phyloP scores from a whole-genome alignment of 2,113 vertebrate species.

The Ageneiosus marmoratus region DNA sequence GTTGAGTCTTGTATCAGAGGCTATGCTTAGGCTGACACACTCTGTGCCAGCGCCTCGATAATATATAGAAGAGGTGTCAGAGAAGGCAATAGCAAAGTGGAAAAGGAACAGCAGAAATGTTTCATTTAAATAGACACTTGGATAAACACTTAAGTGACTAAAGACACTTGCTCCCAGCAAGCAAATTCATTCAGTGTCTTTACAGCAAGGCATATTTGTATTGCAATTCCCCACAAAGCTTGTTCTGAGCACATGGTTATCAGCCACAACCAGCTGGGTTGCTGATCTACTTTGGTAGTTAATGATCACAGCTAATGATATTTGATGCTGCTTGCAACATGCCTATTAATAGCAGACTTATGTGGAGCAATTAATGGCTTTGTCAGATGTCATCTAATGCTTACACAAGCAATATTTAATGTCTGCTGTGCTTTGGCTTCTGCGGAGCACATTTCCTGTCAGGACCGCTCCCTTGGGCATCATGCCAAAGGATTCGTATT shows the following conservation, averaged over 20 bases:
- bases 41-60: slow-evolving; percentile 27
- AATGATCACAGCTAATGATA: slow-evolving; percentile 51
- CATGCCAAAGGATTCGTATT: slow-evolving; percentile 48
- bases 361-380: slow-evolving; percentile 53
- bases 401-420: slow-evolving; percentile 57
- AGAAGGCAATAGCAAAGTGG: slow-evolving; percentile 35
- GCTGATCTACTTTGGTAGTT: slow-evolving; percentile 40
- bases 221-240: slow-evolving; percentile 25
- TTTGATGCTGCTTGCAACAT: slow-evolving; percentile 49
- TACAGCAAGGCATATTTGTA: slow-evolving; percentile 45
- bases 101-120: slow-evolving; percentile 34
- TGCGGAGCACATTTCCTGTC: slow-evolving; percentile 41
- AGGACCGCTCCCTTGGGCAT: slow-evolving; percentile 48
- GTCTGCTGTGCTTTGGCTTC: slow-evolving; percentile 47
- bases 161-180: slow-evolving; percentile 40
- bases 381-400: slow-evolving; percentile 57
- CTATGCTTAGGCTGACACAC: slow-evolving; percentile 16
- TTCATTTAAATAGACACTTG: slow-evolving; percentile 53
- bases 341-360: slow-evolving; percentile 53
- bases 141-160: slow-evolving; percentile 50
- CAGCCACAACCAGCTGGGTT: slow-evolving; percentile 34
- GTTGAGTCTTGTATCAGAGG: slow-evolving; percentile 31
- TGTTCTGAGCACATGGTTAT: slow-evolving; percentile 29
- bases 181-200: slow-evolving; percentile 43
- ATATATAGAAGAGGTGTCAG: slow-evolving; percentile 46